Evolutionary conservation across 2,797 vertebrate species (phyloP).

Genomic region (Brachyrhaphis roseni): DNA sequence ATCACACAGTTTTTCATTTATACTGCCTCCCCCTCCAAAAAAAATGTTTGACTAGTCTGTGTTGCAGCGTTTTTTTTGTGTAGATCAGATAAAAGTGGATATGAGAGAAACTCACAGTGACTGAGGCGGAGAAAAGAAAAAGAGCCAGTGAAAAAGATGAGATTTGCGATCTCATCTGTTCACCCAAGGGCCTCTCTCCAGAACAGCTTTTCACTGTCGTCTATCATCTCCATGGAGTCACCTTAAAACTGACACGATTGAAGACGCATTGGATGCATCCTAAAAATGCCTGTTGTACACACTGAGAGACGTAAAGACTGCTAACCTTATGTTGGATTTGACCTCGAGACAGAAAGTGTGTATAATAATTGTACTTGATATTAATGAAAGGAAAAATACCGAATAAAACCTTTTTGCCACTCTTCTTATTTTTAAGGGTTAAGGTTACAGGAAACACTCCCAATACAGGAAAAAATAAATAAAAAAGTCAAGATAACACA

Average conservation of each 20-base stretch:
- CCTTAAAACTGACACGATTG: slow-evolving; percentile 67
- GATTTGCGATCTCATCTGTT: slow-evolving; percentile 76
- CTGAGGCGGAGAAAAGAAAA: slow-evolving; percentile 35
- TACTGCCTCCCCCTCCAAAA: slow-evolving; percentile 2
- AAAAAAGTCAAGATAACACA: neutral
- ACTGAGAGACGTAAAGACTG: slow-evolving; percentile 31
- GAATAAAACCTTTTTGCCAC: neutral
- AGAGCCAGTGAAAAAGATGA: slow-evolving; percentile 59
- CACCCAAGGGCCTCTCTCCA: slow-evolving; percentile 52
- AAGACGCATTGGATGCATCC: slow-evolving; percentile 54
- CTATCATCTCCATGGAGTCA: slow-evolving; percentile 72
- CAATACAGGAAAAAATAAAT: neutral
- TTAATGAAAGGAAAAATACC: neutral
- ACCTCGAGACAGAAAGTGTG: slow-evolving; percentile 19
- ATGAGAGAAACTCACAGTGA: slow-evolving; percentile 10
- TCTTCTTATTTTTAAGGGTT: neutral
- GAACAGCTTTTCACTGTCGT: slow-evolving; percentile 56
- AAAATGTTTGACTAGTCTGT: slow-evolving; percentile 33
- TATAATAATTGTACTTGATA: neutral
- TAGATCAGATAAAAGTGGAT: slow-evolving; percentile 23
- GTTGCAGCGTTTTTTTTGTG: slow-evolving; percentile 24
- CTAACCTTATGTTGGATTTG: slow-evolving; percentile 26
- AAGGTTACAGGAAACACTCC: neutral
- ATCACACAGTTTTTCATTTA: neutral
- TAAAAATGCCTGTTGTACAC: slow-evolving; percentile 55